phyloP scores from a whole-genome alignment of 2,888 invertebrate genomes.

The Ophioninae sp. region DNA sequence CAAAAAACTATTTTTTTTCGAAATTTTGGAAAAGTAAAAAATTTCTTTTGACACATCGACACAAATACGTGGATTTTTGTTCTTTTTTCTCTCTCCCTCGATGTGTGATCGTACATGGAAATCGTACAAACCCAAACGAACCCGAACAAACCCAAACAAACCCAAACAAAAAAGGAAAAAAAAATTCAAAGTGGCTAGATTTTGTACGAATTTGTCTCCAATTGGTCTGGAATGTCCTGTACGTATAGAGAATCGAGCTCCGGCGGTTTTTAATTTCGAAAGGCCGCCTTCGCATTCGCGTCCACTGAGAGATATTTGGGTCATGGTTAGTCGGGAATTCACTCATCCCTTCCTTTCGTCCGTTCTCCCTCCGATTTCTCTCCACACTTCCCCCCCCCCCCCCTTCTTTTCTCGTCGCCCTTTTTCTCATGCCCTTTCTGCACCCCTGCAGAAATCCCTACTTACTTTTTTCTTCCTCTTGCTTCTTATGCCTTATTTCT shows the following conservation, averaged over 20 bases:
- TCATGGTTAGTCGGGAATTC: conserved; percentile 60
- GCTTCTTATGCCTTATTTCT: conserved; percentile 25
- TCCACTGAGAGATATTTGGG: conserved; percentile 64
- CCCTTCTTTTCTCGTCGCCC: not conserved
- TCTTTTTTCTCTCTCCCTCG: not conserved
- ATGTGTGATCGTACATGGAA: too few relatives aligned
- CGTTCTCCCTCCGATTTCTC: not conserved
- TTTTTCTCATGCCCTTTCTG: conserved; percentile 17
- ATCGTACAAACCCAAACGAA: too few relatives aligned
- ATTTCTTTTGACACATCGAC: not conserved
- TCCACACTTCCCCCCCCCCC: not conserved
- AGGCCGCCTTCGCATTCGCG: conserved; percentile 53
- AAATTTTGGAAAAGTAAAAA: not conserved
- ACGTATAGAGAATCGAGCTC: conserved; percentile 4
- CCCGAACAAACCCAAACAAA: too few relatives aligned
- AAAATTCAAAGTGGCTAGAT: not conserved
- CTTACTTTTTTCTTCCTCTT: conserved; percentile 44
- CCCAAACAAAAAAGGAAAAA: not conserved
- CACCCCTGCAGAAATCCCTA: not conserved
- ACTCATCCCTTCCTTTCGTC: conserved; percentile 34
- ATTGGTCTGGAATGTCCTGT: conserved; percentile 12
- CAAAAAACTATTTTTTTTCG: not conserved
- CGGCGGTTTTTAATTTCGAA: conserved; percentile 67
- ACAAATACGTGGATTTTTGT: not conserved
- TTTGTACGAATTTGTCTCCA: not conserved